These are phyloP conservation scores for Malurus alboscapulatus DNA, from an alignment of 2,113 vertebrate genomes.

Conservation along the genomic window DNA sequence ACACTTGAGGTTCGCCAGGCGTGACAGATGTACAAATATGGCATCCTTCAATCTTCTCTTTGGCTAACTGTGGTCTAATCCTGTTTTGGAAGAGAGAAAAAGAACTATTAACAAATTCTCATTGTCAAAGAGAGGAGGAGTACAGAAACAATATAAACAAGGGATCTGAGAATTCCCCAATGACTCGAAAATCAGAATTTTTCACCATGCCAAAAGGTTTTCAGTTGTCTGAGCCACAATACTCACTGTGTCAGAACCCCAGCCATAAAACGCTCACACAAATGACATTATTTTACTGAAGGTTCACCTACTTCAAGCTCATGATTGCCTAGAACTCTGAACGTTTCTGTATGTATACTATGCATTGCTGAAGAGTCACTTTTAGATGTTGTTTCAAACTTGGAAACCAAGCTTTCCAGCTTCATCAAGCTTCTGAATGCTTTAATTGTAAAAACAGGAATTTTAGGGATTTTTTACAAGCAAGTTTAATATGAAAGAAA, in stretches of 20 bases:
- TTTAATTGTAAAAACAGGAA: not conserved
- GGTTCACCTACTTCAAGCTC: not conserved
- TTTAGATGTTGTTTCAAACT: not conserved
- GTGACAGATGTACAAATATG: slow-evolving; percentile 96
- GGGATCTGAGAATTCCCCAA: not conserved
- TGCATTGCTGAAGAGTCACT: not conserved
- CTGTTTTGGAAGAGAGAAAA: slow-evolving; percentile 67
- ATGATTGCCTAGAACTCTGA: not conserved
- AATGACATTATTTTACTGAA: not conserved
- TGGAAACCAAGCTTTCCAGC: not conserved
- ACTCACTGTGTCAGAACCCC: not conserved
- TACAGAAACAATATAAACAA: not conserved
- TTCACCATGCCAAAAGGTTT: not conserved
- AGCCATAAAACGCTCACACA: not conserved
- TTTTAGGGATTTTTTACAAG: not conserved
- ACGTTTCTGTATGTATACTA: not conserved
- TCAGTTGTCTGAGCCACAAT: not conserved
- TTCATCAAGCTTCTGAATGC: not conserved
- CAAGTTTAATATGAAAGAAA: not conserved
- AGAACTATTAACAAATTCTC: not conserved
- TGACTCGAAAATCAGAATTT: not conserved
- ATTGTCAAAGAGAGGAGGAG: not conserved
- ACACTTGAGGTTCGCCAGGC: slow-evolving; percentile 92
- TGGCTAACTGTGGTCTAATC: slow-evolving; percentile 95
- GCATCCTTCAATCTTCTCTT: slow-evolving; percentile 97